Evolutionary conservation across 2,113 vertebrate species (phyloP).

Genomic region (Cebidichthys violaceus): DNA sequence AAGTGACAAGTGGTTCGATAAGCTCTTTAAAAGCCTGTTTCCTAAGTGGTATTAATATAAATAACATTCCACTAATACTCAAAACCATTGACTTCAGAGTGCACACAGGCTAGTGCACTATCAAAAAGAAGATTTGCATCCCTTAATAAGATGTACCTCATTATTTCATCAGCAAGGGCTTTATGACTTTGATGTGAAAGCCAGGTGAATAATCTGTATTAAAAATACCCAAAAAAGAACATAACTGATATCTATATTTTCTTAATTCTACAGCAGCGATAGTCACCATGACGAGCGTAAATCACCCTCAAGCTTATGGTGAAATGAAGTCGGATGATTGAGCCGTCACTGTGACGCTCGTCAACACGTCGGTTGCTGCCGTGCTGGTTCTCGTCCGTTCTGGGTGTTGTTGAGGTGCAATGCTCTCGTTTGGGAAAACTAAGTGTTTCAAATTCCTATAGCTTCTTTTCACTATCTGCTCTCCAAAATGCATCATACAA

Average conservation of each 20-base stretch:
- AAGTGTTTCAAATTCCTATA: slow-evolving; percentile 2
- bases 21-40: background rate
- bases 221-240: background rate
- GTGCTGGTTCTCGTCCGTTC: slow-evolving; percentile 30
- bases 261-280: background rate
- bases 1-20: background rate
- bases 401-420: slow-evolving; percentile 12
- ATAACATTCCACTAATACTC: background rate
- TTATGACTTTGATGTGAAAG: background rate
- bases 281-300: slow-evolving; percentile 10
- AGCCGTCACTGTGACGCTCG: slow-evolving; percentile 26
- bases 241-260: background rate
- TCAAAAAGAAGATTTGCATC: background rate
- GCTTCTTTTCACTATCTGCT: background rate
- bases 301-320: slow-evolving; percentile 26
- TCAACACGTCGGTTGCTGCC: slow-evolving; percentile 23
- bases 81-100: background rate
- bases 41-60: background rate
- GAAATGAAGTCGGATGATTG: slow-evolving; percentile 32
- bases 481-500: background rate
- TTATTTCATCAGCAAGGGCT: background rate
- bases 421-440: slow-evolving; percentile 3
- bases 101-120: background rate
- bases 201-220: background rate
- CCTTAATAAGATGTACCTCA: background rate